Conservation (phyloP, 2,113 vertebrate species). For the Myrmecobius fasciatus region DNA sequence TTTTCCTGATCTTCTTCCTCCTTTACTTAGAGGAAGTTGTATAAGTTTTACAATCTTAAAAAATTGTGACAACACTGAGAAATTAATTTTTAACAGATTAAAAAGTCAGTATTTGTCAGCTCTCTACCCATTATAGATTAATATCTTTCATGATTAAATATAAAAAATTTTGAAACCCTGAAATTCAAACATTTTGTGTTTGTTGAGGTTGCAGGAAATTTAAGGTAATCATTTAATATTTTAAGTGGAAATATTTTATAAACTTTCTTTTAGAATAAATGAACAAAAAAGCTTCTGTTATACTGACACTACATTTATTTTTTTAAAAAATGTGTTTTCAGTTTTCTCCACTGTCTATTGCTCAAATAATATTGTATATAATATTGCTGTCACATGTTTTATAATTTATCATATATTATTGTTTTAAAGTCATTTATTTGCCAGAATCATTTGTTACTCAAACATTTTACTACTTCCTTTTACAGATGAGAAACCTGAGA, state of each 20-base stretch:
- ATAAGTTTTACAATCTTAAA: not conserved
- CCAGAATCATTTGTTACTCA: not conserved
- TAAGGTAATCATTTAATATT: not conserved
- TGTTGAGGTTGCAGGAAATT: not conserved
- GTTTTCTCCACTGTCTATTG: not conserved
- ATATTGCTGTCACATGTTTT: not conserved
- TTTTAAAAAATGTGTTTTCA: slow-evolving; percentile 17
- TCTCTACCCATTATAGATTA: not conserved
- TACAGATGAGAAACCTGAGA: not conserved
- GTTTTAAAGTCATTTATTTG: not conserved
- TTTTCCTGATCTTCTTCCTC: not conserved
- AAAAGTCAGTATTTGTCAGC: not conserved
- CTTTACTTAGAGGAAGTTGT: not conserved
- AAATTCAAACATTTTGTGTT: not conserved
- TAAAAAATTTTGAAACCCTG: not conserved
- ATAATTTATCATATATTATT: not conserved
- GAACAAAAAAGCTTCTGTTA: not conserved
- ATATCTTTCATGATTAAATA: not conserved
- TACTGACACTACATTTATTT: slow-evolving; percentile 17
- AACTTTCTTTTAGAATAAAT: slow-evolving; percentile 14
- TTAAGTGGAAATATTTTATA: slow-evolving; percentile 9
- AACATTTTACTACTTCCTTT: not conserved
- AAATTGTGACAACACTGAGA: not conserved
- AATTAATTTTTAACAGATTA: not conserved
- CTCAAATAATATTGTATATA: not conserved